Conservation (phyloP, 2,113 vertebrate genomes). For the Emydocephalus ijimae region DNA sequence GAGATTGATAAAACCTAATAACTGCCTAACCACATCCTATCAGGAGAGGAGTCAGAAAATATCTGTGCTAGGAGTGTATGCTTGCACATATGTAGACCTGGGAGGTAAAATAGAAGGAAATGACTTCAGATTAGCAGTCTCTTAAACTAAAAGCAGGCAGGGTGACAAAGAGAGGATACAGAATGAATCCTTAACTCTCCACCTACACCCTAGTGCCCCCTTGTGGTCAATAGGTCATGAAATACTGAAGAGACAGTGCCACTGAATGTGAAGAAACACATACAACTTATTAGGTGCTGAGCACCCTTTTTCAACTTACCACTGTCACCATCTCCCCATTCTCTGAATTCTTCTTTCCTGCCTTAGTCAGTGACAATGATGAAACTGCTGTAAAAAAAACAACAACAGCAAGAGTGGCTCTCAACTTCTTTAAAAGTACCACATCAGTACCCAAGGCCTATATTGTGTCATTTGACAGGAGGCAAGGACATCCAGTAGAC, state of each 20-base stretch:
- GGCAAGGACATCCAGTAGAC: not conserved
- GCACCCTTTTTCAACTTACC: constrained; percentile 53
- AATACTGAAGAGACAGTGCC: not conserved
- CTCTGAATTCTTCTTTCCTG: constrained; percentile 57
- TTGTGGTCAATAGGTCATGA: not conserved
- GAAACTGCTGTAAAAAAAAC: constrained; percentile 66
- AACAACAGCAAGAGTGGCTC: not conserved
- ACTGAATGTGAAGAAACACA: not conserved
- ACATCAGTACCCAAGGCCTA: not conserved
- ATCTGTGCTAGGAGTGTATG: not conserved
- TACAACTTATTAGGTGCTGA: not conserved
- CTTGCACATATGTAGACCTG: not conserved
- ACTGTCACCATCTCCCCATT: constrained; percentile 32
- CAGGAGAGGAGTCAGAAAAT: not conserved
- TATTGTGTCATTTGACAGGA: not conserved
- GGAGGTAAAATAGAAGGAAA: not conserved
- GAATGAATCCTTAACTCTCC: not conserved
- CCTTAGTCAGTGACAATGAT: constrained; percentile 50
- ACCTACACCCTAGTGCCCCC: not conserved
- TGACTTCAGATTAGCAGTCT: not conserved
- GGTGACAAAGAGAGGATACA: not conserved
- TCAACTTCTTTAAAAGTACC: not conserved
- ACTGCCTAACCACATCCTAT: not conserved
- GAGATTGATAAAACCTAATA: not conserved
- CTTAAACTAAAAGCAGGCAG: not conserved